A percentile compares a stretch with the other conserved stretches of the same genome.
These are phyloP conservation scores for Amphibalanus amphitrite DNA, from an alignment of 1,140 invertebrate species.

Conservation along the genomic window DNA sequence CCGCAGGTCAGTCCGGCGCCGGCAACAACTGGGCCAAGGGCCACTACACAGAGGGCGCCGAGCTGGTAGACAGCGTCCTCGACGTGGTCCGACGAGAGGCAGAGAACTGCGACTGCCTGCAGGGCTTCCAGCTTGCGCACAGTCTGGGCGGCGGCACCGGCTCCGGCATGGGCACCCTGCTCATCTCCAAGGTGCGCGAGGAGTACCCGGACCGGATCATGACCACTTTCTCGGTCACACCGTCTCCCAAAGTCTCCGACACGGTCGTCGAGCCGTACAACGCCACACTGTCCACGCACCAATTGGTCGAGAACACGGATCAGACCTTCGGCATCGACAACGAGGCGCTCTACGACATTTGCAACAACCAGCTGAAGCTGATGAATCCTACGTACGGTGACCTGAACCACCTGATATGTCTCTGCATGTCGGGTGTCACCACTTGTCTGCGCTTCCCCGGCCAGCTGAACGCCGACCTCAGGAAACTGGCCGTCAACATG, in stretches of 20 bases:
- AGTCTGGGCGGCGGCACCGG: constrained; percentile 35
- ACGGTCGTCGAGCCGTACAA: constrained; percentile 82
- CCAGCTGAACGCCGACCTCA: too few relatives aligned
- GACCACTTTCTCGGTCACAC: constrained; percentile 38
- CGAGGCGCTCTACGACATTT: constrained; percentile 55
- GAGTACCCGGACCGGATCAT: constrained; percentile 40
- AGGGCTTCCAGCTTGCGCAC: constrained; percentile 37
- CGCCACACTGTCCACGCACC: constrained; percentile 71
- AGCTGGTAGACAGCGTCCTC: too few relatives aligned
- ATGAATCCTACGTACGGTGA: too few relatives aligned
- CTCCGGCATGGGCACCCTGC: too few relatives aligned
- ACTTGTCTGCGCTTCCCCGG: too few relatives aligned
- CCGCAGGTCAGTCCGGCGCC: too few relatives aligned
- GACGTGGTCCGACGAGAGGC: constrained; percentile 43
- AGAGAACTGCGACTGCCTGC: constrained; percentile 42
- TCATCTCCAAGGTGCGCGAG: constrained; percentile 38
- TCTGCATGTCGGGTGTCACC: constrained; percentile 40
- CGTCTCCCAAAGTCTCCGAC: constrained; percentile 50
- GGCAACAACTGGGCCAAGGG: too few relatives aligned
- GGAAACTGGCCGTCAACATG: too few relatives aligned
- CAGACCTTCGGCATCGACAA: constrained; percentile 80
- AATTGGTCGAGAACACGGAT: constrained; percentile 75
- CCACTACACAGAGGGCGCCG: too few relatives aligned
- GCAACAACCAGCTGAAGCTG: constrained; percentile 47
- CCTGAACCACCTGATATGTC: constrained; percentile 33